A percentile compares a stretch with the other conserved stretches of the same genome.
Conservation (phyloP, 2,888 invertebrate species). For the Drosophila colorata region DNA sequence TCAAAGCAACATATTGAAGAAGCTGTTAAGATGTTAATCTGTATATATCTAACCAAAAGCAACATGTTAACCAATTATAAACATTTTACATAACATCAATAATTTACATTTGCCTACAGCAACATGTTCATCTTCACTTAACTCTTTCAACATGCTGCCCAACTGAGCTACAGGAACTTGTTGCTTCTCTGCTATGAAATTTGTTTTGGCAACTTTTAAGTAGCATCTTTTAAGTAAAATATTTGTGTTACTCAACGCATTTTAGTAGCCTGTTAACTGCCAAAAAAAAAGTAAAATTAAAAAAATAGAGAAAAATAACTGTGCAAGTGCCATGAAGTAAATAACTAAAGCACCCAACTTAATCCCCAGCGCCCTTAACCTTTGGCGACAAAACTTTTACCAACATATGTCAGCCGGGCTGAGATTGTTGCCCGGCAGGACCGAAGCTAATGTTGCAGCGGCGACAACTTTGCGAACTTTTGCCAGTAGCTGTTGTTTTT, state of each 20-base stretch:
- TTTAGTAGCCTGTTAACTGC: conserved; percentile 49
- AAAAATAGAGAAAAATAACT: conserved; percentile 6
- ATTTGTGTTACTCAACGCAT: conserved; percentile 39
- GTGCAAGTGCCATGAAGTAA: conserved; percentile 35
- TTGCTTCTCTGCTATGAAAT: conserved; percentile 14
- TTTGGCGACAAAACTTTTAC: conserved; percentile 44
- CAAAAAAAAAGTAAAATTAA: not conserved
- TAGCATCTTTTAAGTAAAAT: conserved; percentile 8
- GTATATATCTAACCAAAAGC: not conserved
- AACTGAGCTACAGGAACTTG: conserved; percentile 19
- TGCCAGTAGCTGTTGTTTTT: conserved; percentile 42
- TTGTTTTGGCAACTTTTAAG: conserved; percentile 15
- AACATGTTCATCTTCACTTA: not conserved
- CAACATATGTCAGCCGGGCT: conserved; percentile 39
- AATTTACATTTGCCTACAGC: not conserved
- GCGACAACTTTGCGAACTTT: conserved; percentile 57
- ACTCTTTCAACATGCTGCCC: conserved; percentile 17
- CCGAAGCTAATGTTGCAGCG: conserved; percentile 53
- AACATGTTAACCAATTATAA: not conserved
- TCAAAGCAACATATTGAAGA: not conserved
- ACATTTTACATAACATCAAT: not conserved
- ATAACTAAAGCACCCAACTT: conserved; percentile 28
- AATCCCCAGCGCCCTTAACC: conserved; percentile 50
- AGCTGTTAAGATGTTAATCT: not conserved
- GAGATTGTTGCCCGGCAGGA: conserved; percentile 52